A percentile compares a stretch with the other conserved stretches of the same genome.
Conservation (phyloP, 2,888 invertebrate genomes). For the Drosophila acutilabella region DNA sequence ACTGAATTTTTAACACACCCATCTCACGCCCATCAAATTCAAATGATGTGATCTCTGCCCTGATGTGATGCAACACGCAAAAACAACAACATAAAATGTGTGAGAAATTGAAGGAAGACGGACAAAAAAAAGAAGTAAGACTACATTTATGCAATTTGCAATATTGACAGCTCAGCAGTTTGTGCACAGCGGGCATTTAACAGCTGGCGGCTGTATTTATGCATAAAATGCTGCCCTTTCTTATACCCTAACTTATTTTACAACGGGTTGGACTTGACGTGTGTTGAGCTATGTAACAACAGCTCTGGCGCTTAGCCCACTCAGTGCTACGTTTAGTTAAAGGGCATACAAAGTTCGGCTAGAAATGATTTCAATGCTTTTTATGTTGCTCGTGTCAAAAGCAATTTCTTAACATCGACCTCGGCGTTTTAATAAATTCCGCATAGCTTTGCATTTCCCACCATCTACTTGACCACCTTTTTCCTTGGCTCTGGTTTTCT, state of each 20-base stretch:
- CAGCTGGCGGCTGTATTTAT: slow-evolving; percentile 58
- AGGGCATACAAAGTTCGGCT: slow-evolving; percentile 25
- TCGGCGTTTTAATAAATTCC: slow-evolving; percentile 75
- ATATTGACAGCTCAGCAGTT: slow-evolving; percentile 67
- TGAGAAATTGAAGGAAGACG: slow-evolving; percentile 3
- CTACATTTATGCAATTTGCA: slow-evolving; percentile 65
- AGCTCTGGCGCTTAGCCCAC: background rate
- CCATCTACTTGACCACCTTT: slow-evolving; percentile 58
- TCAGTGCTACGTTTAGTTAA: background rate
- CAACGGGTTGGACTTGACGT: background rate
- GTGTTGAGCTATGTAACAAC: background rate
- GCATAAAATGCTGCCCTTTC: slow-evolving; percentile 20
- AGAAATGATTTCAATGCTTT: slow-evolving; percentile 4
- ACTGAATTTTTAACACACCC: slow-evolving; percentile 49
- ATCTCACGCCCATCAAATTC: slow-evolving; percentile 56
- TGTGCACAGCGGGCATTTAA: slow-evolving; percentile 37
- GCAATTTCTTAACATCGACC: slow-evolving; percentile 69
- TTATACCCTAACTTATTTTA: slow-evolving; percentile 4
- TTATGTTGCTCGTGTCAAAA: slow-evolving; percentile 53
- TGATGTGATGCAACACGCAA: slow-evolving; percentile 13
- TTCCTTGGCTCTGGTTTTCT: slow-evolving; percentile 11
- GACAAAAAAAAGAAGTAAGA: slow-evolving; percentile 19
- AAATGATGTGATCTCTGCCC: slow-evolving; percentile 34
- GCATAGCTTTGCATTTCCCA: slow-evolving; percentile 74
- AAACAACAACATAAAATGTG: slow-evolving; percentile 20